These are phyloP conservation scores for Spisula subtruncata DNA, from an alignment of 2,888 invertebrate genomes.

Conservation along the genomic window DNA sequence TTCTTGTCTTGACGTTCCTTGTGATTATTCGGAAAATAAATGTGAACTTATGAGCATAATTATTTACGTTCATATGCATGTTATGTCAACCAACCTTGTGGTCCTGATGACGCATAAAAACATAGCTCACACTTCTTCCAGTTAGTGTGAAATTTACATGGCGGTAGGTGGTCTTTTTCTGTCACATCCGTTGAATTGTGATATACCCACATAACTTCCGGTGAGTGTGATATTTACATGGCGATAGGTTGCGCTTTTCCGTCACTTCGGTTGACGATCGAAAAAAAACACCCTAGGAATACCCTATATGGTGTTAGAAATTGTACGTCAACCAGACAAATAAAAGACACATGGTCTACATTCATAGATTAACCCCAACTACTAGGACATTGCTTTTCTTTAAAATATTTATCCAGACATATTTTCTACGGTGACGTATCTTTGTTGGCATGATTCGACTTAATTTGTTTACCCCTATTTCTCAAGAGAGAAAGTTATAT, in stretches of 20 bases:
- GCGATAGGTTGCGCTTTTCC: background rate
- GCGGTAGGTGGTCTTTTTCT: background rate
- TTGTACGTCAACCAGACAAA: background rate
- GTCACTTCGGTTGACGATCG: background rate
- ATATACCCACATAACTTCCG: background rate
- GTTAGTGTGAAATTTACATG: background rate
- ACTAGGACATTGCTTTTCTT: background rate
- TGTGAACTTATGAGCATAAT: no score
- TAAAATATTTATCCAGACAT: background rate
- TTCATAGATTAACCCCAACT: background rate
- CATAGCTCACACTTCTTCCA: background rate
- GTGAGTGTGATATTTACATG: background rate
- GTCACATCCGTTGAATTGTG: no score
- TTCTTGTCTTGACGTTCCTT: no score
- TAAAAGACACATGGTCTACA: background rate
- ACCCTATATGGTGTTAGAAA: background rate
- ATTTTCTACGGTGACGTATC: background rate
- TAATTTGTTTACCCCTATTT: no score
- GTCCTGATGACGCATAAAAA: background rate
- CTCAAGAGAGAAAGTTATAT: no score
- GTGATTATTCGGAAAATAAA: no score
- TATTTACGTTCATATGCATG: no score
- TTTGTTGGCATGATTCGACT: no score
- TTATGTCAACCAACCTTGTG: background rate
- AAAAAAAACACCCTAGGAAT: background rate